Base-by-base conservation (phyloP, 2,888 invertebrate genomes). In the Heliconius hortense region DNA sequence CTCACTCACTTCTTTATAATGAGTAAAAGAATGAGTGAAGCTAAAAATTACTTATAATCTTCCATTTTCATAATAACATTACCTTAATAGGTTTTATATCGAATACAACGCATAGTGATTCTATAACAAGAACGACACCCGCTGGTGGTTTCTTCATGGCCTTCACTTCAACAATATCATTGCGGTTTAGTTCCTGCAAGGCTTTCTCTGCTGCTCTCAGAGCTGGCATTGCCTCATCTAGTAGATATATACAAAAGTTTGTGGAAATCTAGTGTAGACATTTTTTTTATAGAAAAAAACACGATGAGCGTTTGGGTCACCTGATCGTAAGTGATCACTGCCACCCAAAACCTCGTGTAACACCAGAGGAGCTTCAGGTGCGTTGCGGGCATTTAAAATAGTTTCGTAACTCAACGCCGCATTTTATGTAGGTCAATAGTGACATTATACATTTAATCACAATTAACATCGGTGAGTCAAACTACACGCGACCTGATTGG, bases 61-160 rank as follows among this genome's bases (percentile, higher is more conserved):
- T 13, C 26, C 24, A 35, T 35, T 35, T 35, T 35, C 24, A 43
- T 39, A 66, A 39, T 24, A 31, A 28, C 21, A 31, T 78, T 84
- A 96, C 96, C 93, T 96, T 96, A 81, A 95, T 91, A 0, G 97
- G 97, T 84, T 96, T 96, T 76, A 97, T 95, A 80, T 96, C 96
- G 82, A 96, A 97, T 75, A 97, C 96, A 76, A 97, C 97, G 85
- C 98, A 98, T 28, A 98, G 96, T 0, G 97, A 96, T 88, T 98
- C 98, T 84, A 98, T 96, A 71, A 98, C 96, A 35, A 96, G 94
- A 72, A 97, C 94, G 0, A 99, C 98, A 0, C 97, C 97, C 0
- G 94, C 94, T 0, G 98, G 98, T 0, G 99, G 99, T 83, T 97
- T 96, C 94, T 98, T 98, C 97, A 99, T 97, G 0, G 98, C 96